Base-by-base conservation (phyloP, 23 tunicate genomes). In the Trididemnum nubilum region DNA sequence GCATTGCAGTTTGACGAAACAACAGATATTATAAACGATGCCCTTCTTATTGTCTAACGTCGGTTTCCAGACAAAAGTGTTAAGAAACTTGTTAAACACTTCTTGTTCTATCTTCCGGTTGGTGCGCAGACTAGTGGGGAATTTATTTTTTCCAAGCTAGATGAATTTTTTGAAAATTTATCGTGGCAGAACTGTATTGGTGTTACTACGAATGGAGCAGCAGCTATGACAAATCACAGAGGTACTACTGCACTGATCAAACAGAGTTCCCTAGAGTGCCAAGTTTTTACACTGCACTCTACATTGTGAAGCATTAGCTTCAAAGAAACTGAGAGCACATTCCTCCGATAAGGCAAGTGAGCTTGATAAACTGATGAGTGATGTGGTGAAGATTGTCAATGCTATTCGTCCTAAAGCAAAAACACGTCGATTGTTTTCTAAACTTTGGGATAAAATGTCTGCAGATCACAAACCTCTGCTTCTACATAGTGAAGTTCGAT, bases 1-100 rank as follows among this genome's bases (percentile, higher is more conserved):
- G 92, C 79, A 0, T 40, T 87, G 52, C 92, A 87, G 32, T 81
- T 87, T 28, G 92, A 81, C 64, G 92, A 87, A 87, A 87, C 86
- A n/a, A 86, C 90, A 34, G 90, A 86, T 70, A 79, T 86, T 34
- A 54, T 33, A n/a, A 71, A 58, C 40, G 80, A 86, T 51, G 79
- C 90, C 35, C 86, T 81, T 39, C 76, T 87, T 49, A 81, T 87
- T 60, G 90, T 80, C 36, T 86, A 64, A 65, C 28, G 58, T 51
- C 78, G 84, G 38, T 85, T 85, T 85, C 84, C 84, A 5, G 78
- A 79, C 49, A 65, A 30, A 64, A 51, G 60, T 34, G 30, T 37
- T 26, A 49, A 2, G 25, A 65, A 66, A 66, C 33, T 85, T 23
- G 69, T 70, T 2, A 81, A 81, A 22, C 86, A 80, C 30, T 34